A percentile compares a stretch with the other conserved stretches of the same genome.
Conservation (phyloP, 1,140 invertebrate species). For the Stegodyphus mimosarum region DNA sequence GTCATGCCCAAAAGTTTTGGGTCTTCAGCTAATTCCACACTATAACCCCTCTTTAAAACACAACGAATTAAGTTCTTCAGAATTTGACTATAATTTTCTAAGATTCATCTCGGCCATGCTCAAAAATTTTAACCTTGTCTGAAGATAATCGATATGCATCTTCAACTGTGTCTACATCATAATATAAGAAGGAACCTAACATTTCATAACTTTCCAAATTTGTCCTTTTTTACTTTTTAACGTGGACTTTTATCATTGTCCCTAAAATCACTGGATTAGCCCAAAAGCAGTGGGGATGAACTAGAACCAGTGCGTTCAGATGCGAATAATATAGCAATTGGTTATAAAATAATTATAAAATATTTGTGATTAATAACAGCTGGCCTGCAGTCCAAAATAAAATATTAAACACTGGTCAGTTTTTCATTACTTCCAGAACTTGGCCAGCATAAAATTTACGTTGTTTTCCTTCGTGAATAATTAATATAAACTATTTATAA, state of each 20-base stretch:
- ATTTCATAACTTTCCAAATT: background rate
- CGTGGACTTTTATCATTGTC: constrained; percentile 3
- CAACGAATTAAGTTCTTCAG: background rate
- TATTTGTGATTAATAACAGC: too few species aligned
- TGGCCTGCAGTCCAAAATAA: too few species aligned
- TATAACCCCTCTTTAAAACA: background rate
- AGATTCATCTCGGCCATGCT: constrained; percentile 12
- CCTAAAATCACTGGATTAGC: constrained; percentile 17
- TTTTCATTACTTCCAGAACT: too few species aligned
- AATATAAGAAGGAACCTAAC: background rate
- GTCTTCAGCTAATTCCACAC: background rate
- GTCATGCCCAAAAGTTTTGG: background rate
- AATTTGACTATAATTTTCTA: constrained; percentile 19
- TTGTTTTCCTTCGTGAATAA: too few species aligned
- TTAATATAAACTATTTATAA: too few species aligned
- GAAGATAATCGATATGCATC: background rate
- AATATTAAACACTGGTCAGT: too few species aligned
- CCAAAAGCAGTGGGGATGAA: background rate
- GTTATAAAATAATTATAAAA: too few species aligned
- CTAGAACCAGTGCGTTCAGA: background rate
- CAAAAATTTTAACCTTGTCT: background rate
- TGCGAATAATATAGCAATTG: too few species aligned
- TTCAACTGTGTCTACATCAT: background rate
- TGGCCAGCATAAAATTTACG: too few species aligned
- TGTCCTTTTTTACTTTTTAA: background rate